A percentile compares a stretch with the other conserved stretches of the same genome.
Conservation (phyloP, 2,888 invertebrate species). For the Lydus trimaculatus region DNA sequence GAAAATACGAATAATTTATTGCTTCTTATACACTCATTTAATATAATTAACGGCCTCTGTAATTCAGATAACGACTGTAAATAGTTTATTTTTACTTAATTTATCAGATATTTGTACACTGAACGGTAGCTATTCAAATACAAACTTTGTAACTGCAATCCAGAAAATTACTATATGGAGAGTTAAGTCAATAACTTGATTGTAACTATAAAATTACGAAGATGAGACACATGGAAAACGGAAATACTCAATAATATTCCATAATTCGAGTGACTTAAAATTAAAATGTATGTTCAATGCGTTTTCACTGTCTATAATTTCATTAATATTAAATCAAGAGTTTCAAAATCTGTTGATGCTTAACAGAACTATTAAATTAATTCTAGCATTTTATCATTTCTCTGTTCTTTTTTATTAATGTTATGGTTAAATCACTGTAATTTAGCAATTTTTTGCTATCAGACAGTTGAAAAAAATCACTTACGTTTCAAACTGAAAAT, state of each 20-base stretch:
- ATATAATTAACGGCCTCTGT: slow-evolving; percentile 27
- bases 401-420: background rate
- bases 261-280: background rate
- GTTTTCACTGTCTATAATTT: background rate
- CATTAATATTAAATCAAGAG: background rate
- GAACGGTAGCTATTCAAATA: background rate
- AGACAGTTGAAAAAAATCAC: background rate
- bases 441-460: background rate
- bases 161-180: background rate
- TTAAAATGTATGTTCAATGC: background rate
- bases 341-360: background rate
- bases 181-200: background rate
- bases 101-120: background rate
- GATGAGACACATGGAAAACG: background rate
- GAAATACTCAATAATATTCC: background rate
- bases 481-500: background rate
- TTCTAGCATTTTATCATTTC: background rate
- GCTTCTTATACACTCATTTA: slow-evolving; percentile 30
- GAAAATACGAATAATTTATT: slow-evolving; percentile 33
- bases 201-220: background rate
- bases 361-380: background rate
- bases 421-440: background rate
- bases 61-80: background rate
- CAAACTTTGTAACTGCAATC: background rate
- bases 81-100: background rate